A percentile compares a stretch with the other conserved stretches of the same genome.
These are phyloP conservation scores for Zonitis immaculata DNA, from an alignment of 2,888 invertebrate genomes.

Conservation along the genomic window DNA sequence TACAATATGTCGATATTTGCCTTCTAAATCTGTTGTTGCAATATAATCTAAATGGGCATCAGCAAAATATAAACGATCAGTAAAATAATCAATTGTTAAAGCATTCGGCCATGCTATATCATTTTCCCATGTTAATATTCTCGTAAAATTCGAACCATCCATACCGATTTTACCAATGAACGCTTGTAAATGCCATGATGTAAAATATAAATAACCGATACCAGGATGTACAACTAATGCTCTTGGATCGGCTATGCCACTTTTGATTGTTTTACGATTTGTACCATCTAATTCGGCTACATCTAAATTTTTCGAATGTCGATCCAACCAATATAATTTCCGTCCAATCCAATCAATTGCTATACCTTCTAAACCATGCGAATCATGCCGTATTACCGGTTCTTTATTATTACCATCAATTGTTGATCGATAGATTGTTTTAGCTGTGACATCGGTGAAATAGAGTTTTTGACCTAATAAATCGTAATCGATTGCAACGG, in stretches of 20 bases:
- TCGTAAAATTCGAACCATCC: constrained; percentile 89
- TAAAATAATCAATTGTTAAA: constrained; percentile 92
- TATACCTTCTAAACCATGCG: constrained; percentile 95
- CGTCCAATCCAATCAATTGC: constrained; percentile 95
- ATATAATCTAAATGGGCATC: constrained; percentile 98
- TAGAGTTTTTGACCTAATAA: constrained; percentile 79
- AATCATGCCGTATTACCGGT: constrained; percentile 85
- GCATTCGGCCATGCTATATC: constrained; percentile 99
- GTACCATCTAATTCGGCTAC: constrained; percentile 93
- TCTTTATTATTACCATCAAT: constrained; percentile 63
- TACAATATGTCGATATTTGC: constrained; percentile 77
- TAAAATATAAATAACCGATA: constrained; percentile 88
- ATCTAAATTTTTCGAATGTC: constrained; percentile 91
- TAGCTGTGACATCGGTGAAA: constrained; percentile 94
- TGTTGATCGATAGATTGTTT: constrained; percentile 81
- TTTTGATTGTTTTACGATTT: constrained; percentile 81
- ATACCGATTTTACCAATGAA: constrained; percentile 96
- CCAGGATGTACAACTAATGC: constrained; percentile 94
- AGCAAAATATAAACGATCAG: constrained; percentile 93
- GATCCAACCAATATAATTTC: constrained; percentile 95
- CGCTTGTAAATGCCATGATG: constrained; percentile 94
- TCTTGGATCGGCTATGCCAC: constrained; percentile 87
- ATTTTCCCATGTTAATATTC: constrained; percentile 86
- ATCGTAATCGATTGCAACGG: constrained; percentile 94
- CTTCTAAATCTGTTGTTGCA: constrained; percentile 90